Conservation (phyloP, 2,888 invertebrate genomes). For the Phyllotreta cruciferae region DNA sequence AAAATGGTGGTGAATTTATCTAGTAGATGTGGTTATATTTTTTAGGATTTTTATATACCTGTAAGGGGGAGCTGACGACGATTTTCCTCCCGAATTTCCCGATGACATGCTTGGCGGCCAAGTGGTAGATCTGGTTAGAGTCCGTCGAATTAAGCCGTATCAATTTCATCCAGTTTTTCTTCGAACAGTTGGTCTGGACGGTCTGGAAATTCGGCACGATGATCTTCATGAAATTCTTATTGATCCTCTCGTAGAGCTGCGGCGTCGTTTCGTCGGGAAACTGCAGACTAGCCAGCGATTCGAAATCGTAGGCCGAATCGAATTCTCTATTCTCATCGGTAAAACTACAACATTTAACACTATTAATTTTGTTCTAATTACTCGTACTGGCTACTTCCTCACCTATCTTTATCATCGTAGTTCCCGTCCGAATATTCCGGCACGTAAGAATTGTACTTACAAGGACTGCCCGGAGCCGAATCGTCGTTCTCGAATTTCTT, state of each 20-base stretch:
- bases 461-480: slow-evolving; percentile 69
- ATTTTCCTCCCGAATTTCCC: slow-evolving; percentile 64
- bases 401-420: slow-evolving; percentile 57
- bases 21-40: neutral
- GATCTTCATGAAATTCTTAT: slow-evolving; percentile 71
- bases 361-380: too few species aligned
- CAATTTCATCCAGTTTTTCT: slow-evolving; percentile 69
- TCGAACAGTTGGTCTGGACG: slow-evolving; percentile 70
- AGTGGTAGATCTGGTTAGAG: slow-evolving; percentile 63
- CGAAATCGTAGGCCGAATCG: slow-evolving; percentile 54
- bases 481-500: slow-evolving; percentile 69
- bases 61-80: slow-evolving; percentile 75
- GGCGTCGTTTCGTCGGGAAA: slow-evolving; percentile 64
- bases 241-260: slow-evolving; percentile 68
- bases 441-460: slow-evolving; percentile 36
- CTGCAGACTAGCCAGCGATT: slow-evolving; percentile 56
- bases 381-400: too few species aligned
- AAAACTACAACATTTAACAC: slow-evolving; percentile 26
- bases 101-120: slow-evolving; percentile 72
- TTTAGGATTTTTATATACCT: slow-evolving; percentile 62
- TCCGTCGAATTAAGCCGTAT: slow-evolving; percentile 68
- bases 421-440: slow-evolving; percentile 40
- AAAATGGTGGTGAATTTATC: slow-evolving; percentile 35
- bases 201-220: slow-evolving; percentile 70
- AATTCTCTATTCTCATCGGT: slow-evolving; percentile 47